Conservation (phyloP, 2,888 invertebrate species). For the Brenthis ino region DNA sequence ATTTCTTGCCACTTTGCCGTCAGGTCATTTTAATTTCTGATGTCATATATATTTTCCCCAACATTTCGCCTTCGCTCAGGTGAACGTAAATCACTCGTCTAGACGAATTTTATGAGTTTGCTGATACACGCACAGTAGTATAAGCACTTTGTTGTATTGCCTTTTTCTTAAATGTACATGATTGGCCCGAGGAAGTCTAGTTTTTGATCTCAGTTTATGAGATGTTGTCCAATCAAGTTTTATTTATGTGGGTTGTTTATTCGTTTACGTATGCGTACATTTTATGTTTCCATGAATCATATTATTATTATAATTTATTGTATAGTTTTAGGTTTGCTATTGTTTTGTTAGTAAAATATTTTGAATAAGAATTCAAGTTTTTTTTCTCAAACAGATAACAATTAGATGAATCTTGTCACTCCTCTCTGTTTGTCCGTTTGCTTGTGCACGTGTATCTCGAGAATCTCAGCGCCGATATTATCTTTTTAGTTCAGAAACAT, state of each 20-base stretch:
- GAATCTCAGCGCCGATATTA: too few relatives aligned
- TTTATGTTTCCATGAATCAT: not conserved
- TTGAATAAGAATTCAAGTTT: too few relatives aligned
- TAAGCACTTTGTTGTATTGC: slow-evolving; percentile 59
- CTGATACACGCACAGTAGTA: slow-evolving; percentile 68
- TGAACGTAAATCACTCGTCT: slow-evolving; percentile 75
- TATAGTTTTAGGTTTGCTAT: too few relatives aligned
- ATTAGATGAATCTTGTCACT: too few relatives aligned
- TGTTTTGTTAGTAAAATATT: too few relatives aligned
- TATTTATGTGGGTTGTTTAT: slow-evolving; percentile 42
- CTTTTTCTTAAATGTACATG: slow-evolving; percentile 46
- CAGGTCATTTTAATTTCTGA: slow-evolving; percentile 26
- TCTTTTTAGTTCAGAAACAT: too few relatives aligned
- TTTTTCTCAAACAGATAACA: too few relatives aligned
- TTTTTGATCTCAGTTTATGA: slow-evolving; percentile 39
- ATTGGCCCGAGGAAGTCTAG: slow-evolving; percentile 39
- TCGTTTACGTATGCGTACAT: slow-evolving; percentile 19
- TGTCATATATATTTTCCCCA: slow-evolving; percentile 44
- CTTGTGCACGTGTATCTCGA: too few relatives aligned
- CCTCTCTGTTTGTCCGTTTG: too few relatives aligned
- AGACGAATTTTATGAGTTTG: slow-evolving; percentile 69
- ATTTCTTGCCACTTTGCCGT: not conserved
- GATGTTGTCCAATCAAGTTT: slow-evolving; percentile 37
- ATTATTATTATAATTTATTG: too few relatives aligned
- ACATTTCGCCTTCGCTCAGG: slow-evolving; percentile 53